These are phyloP conservation scores for Harpagifer antarcticus DNA, from an alignment of 2,797 vertebrate genomes.

Conservation along the genomic window DNA sequence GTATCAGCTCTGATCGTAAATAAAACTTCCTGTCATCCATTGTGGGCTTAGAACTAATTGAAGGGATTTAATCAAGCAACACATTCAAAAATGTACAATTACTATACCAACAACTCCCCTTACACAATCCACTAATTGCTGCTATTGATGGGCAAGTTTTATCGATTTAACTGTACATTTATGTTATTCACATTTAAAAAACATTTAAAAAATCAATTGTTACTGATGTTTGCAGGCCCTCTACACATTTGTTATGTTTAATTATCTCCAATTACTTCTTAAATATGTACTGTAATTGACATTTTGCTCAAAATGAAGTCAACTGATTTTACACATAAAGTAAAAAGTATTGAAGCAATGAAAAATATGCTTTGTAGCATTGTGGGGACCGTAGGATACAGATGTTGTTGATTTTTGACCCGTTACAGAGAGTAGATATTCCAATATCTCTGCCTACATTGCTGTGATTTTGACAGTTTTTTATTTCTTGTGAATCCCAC, in stretches of 20 bases:
- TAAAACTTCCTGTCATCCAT: background rate
- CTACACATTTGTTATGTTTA: background rate
- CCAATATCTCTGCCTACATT: background rate
- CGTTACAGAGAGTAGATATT: background rate
- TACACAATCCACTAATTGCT: background rate
- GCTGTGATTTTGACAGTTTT: background rate
- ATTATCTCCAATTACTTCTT: background rate
- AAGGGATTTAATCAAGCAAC: background rate
- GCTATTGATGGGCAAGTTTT: background rate
- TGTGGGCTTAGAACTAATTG: background rate
- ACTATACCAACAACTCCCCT: background rate
- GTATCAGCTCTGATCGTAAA: background rate
- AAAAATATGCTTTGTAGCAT: background rate
- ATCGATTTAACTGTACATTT: too few species aligned
- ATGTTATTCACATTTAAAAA: too few species aligned
- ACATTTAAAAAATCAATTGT: too few species aligned
- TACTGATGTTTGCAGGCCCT: background rate
- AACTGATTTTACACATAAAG: background rate
- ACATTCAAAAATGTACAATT: background rate
- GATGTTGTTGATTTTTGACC: background rate
- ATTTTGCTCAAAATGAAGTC: background rate
- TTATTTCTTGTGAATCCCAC: background rate
- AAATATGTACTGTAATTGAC: background rate
- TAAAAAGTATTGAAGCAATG: background rate
- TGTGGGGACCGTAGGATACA: background rate